These are phyloP conservation scores for Achatina immaculata DNA, from an alignment of 1,140 invertebrate genomes.

Conservation along the genomic window DNA sequence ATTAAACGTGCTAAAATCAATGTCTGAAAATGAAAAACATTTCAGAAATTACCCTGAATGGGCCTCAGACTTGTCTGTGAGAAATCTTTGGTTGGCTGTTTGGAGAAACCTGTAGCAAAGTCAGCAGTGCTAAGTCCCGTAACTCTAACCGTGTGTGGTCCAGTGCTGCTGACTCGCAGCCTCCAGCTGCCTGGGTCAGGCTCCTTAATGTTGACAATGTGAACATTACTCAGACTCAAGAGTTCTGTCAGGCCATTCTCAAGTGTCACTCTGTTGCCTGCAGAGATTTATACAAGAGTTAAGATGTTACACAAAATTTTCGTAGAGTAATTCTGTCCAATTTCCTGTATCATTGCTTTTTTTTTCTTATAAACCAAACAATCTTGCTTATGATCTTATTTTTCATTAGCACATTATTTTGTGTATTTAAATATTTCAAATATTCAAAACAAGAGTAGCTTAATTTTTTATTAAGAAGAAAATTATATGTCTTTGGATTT, in stretches of 20 bases:
- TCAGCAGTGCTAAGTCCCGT: conserved; percentile 78
- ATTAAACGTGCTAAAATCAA: too few species aligned
- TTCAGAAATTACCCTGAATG: conserved; percentile 76
- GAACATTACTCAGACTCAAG: conserved; percentile 77
- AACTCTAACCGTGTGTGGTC: conserved; percentile 78
- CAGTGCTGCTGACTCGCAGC: conserved; percentile 76
- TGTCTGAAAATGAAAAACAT: too few species aligned
- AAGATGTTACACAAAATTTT: not conserved
- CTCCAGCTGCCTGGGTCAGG: conserved; percentile 78
- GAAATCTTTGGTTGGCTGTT: conserved; percentile 72
- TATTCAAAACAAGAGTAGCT: too few species aligned
- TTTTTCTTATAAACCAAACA: too few species aligned
- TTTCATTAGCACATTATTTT: too few species aligned
- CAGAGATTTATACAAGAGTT: not conserved
- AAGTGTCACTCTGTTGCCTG: conserved; percentile 50
- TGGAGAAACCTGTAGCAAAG: conserved; percentile 80
- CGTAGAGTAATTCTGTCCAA: too few species aligned
- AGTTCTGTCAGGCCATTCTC: conserved; percentile 73
- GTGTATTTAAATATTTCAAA: too few species aligned
- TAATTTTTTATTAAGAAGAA: too few species aligned
- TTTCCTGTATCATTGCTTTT: too few species aligned
- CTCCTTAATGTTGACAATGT: conserved; percentile 76
- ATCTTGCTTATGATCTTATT: too few species aligned
- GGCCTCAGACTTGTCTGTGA: conserved; percentile 76
- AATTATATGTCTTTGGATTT: too few species aligned